A percentile compares a stretch with the other conserved stretches of the same genome.
Conservation (phyloP, 2,888 invertebrate species). For the Leuctra nigra region DNA sequence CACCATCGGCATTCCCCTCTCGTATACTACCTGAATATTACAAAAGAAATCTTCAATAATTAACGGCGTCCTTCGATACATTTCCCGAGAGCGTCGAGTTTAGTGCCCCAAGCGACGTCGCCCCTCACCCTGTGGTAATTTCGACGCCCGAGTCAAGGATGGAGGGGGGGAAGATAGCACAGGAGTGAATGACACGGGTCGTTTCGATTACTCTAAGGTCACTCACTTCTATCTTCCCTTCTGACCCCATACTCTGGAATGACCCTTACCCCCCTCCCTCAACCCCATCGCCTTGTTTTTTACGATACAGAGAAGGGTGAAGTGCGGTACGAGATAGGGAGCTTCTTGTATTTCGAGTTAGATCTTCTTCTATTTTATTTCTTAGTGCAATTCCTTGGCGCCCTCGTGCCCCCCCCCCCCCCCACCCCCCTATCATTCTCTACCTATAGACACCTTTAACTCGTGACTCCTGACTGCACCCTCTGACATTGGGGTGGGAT, state of each 20-base stretch:
- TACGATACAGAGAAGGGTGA: slow-evolving; percentile 17
- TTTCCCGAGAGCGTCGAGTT: neutral
- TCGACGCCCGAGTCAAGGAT: neutral
- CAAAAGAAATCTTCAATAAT: neutral
- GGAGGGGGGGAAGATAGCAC: neutral
- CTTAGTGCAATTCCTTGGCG: slow-evolving; percentile 7
- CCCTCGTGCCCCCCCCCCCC: neutral
- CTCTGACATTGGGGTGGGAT: neutral
- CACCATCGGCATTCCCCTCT: neutral
- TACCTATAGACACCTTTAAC: slow-evolving; percentile 1
- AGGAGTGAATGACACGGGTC: slow-evolving; percentile 6
- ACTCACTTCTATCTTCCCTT: slow-evolving; percentile 7
- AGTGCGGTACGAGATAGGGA: slow-evolving; percentile 12
- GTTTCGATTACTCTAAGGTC: slow-evolving; percentile 17
- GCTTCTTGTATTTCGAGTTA: slow-evolving; percentile 10
- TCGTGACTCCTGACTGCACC: slow-evolving; percentile 9
- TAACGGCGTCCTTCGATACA: neutral
- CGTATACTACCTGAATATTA: neutral
- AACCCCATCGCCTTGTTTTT: slow-evolving; percentile 4
- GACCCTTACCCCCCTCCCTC: neutral
- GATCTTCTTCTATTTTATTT: slow-evolving; percentile 5
- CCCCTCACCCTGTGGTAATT: neutral
- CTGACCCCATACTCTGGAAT: slow-evolving; percentile 9
- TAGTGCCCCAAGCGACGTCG: neutral
- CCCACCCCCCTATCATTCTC: neutral